Evolutionary conservation across 2,797 vertebrate genomes (phyloP).

Genomic region (Podarcis siculus): DNA sequence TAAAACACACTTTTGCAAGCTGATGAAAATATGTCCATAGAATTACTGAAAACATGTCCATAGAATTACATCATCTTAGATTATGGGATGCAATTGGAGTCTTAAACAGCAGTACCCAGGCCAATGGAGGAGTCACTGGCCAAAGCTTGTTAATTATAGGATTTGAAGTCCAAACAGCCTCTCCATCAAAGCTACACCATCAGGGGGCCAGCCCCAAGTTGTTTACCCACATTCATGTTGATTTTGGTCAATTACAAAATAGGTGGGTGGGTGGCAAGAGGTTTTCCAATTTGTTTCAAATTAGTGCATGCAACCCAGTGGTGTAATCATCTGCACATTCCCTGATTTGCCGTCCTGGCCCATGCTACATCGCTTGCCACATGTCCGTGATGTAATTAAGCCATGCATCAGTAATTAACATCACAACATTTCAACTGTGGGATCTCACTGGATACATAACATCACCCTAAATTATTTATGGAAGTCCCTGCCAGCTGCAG

Average conservation of each 20-base stretch:
- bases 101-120: constrained; percentile 9
- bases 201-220: background rate
- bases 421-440: background rate
- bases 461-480: background rate
- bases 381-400: background rate
- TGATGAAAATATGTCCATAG: constrained; percentile 30
- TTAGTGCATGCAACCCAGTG: background rate
- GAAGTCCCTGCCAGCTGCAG: background rate
- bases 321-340: background rate
- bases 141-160: background rate
- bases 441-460: background rate
- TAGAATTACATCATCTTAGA: background rate
- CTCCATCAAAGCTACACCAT: background rate
- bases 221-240: background rate
- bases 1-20: constrained; percentile 32
- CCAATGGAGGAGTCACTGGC: background rate
- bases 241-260: background rate
- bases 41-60: constrained; percentile 10
- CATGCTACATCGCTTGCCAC: background rate
- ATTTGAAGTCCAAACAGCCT: background rate
- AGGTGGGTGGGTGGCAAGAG: background rate
- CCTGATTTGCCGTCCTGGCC: background rate
- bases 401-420: background rate
- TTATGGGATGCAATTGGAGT: background rate
- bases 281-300: background rate